Evolutionary conservation across 2,888 invertebrate genomes (phyloP).

Genomic region (Mimachlamys varia): DNA sequence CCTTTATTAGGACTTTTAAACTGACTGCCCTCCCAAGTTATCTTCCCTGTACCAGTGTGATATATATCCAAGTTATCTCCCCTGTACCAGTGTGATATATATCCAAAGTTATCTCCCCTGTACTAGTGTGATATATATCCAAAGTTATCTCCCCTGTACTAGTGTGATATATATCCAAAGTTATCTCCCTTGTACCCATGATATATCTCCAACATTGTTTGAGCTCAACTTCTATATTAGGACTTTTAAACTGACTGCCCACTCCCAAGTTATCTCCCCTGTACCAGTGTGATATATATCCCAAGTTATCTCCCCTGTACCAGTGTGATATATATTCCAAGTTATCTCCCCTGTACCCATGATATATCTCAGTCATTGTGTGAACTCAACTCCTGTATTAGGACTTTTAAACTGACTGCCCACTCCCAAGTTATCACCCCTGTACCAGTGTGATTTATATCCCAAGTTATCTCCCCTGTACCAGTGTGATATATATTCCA

Average conservation of each 20-base stretch:
- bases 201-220: neutral
- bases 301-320: neutral
- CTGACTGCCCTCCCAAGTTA: no score
- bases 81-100: neutral
- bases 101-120: neutral
- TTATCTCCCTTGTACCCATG: neutral
- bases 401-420: neutral
- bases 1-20: neutral
- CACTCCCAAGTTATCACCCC: no score
- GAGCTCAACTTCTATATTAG: neutral
- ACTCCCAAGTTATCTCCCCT: no score
- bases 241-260: no score
- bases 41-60: no score
- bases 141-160: neutral
- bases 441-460: no score
- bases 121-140: no score
- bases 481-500: neutral
- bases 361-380: neutral
- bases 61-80: conserved; percentile 17
- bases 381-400: neutral
- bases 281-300: no score
- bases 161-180: neutral
- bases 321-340: neutral
- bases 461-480: neutral
- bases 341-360: neutral